Base-by-base conservation (phyloP, 2,888 invertebrate species). In the Polydrusus pterygomalis region DNA sequence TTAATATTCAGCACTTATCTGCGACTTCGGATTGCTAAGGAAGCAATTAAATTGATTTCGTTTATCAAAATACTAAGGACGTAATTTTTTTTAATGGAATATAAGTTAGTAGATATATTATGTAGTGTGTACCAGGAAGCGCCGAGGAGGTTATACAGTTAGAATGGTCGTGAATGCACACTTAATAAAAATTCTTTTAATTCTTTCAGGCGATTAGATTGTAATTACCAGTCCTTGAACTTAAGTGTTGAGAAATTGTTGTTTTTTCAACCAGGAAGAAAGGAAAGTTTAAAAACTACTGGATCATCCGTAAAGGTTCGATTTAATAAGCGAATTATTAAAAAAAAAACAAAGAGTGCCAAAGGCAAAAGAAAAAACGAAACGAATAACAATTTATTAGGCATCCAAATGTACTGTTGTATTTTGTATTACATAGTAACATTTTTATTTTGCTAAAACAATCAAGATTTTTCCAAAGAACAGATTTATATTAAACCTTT, bases 221-320 rank as follows among this genome's bases (percentile, higher is more conserved):
- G 70, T 70, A 54, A 70, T 70, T 63, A 34, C 25, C 15, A 17
- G 70, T 63, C 70, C 70, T 70, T 70, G 70, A 70, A 70, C 70
- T 70, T 70, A 70, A 63, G 13, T 45, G 70, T 70, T 60, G 9
- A 25, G 49, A 43, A 60, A 70, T 56, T 25, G 30, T 43, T 34
- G 43, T 70, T 47, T 47, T 70, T 70, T 56, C 15, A 49, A 70
- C 38, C 70, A 60, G 62, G 70, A 62, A 70, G 62, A 60, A 62
- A 45, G 17, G 25, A 45, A 60, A 60, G 30, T 60, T 17, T 11
- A 38, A 18, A 13, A 17, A 54, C n/a, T 64, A 54, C 7, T 64
- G 49, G 51, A 34, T 54, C 67, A 54, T 67, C 67, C 18, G 67
- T 51, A 65, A n/a, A n/a, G 10, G 9, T 34, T 60, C 40, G 40